A percentile compares a stretch with the other conserved stretches of the same genome.
These are phyloP conservation scores for Capra hircus DNA, from an alignment of 2,113 vertebrate species.

Conservation along the genomic window DNA sequence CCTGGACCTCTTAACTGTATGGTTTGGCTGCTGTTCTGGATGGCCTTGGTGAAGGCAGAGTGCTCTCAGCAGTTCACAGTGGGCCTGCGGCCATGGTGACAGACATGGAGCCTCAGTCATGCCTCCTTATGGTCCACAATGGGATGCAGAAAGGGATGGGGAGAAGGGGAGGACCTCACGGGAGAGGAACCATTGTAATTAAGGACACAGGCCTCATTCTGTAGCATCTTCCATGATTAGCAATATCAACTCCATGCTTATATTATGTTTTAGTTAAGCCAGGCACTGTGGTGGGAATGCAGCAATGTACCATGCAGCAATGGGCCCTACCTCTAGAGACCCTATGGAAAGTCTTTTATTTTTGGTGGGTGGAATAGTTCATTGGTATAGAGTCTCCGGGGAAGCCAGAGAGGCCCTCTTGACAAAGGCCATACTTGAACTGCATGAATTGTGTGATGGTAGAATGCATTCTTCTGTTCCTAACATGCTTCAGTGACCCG, in stretches of 20 bases:
- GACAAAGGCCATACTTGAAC: not conserved
- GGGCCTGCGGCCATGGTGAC: not conserved
- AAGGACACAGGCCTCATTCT: not conserved
- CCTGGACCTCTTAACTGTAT: not conserved
- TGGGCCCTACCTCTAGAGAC: not conserved
- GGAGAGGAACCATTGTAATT: not conserved
- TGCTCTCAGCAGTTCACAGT: not conserved
- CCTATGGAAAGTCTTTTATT: not conserved
- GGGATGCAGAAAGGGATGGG: not conserved
- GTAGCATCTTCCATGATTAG: not conserved
- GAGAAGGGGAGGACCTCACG: not conserved
- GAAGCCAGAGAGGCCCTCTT: not conserved
- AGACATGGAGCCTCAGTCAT: not conserved
- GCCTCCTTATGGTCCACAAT: not conserved
- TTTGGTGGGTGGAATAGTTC: not conserved
- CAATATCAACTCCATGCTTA: not conserved
- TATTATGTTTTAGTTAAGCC: not conserved
- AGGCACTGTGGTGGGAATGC: not conserved
- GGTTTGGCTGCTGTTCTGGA: not conserved
- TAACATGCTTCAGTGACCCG: not conserved
- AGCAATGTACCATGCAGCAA: not conserved
- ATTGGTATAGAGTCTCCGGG: not conserved
- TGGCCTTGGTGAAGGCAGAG: not conserved
- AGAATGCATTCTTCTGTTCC: not conserved
- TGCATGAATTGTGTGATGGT: accelerated